Base-by-base conservation (phyloP, 2,113 vertebrate genomes). In the Centropus bengalensis region DNA sequence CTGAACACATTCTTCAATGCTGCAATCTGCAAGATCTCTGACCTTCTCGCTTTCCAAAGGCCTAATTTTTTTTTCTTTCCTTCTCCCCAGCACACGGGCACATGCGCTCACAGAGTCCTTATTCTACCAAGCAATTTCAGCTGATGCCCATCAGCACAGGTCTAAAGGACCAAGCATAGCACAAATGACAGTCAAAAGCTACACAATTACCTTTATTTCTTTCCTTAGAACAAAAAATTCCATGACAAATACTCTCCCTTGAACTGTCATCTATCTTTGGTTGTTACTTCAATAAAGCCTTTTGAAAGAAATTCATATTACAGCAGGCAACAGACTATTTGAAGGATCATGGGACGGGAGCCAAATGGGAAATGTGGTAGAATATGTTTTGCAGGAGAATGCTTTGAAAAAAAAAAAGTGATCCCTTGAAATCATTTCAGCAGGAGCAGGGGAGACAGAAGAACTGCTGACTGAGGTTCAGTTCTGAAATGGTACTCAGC, bases 301-400 rank as follows among this genome's bases (percentile, higher is more conserved):
- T 12, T 59, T 88, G 68, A 86, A 91, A 83, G 23, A n/a, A 93
- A 90, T 77, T 86, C 6, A 27, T 51, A 67, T 70, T 77, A 63
- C 42, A 75, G 63, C 86, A 93, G 75, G 59, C 26, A 86, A 3
- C 3, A 0, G 60, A 63, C 22, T 42, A 77, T 80, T 93, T 70
- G 79, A 89, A 93, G 63, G 79, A 82, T 69, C 85, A 86, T 83
- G 70, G 92, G 86, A 86, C 45, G 40, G 56, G 21, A 86, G 76
- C 86, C 92, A 96, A 81, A 59, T 82, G 38, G 79, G 68, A 94
- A 91, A 80, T 77, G 62, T 89, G 71, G 71, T 66, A 88, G 67
- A 94, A 89, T 82, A 79, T 93, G 79, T 93, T 92, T 94, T 93
- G 69, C 59, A 86, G 91, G 79, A 88, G 85, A 95, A 86, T 95